These are phyloP conservation scores for Acanthosepion lycidas DNA, from an alignment of 2,888 invertebrate species.

Conservation along the genomic window DNA sequence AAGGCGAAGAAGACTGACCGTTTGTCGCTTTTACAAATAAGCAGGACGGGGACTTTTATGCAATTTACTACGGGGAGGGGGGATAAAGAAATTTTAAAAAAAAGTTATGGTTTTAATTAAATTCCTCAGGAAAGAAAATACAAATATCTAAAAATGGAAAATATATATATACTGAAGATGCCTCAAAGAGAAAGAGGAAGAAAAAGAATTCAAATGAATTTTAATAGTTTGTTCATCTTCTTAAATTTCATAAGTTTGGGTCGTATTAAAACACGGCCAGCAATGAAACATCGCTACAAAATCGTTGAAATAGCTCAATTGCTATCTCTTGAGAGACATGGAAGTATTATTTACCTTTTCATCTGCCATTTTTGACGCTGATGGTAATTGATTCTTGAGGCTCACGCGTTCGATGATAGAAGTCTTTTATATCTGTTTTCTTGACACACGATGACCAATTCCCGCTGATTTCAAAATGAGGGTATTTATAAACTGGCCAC, in stretches of 20 bases:
- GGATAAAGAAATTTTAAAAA: too few species aligned
- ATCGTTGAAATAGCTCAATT: background rate
- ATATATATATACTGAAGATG: too few species aligned
- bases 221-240: background rate
- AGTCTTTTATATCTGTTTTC: background rate
- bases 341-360: slow-evolving; percentile 53
- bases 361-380: slow-evolving; percentile 54
- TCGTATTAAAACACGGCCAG: background rate
- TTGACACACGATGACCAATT: slow-evolving; percentile 37
- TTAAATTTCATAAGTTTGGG: background rate
- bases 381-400: slow-evolving; percentile 49
- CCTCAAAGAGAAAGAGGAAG: too few species aligned
- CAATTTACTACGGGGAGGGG: too few species aligned
- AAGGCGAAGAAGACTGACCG: background rate
- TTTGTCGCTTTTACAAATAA: background rate
- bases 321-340: background rate
- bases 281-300: slow-evolving; percentile 25
- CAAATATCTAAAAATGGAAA: too few species aligned
- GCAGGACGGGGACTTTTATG: too few species aligned
- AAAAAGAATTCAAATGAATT: too few species aligned
- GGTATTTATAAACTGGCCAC: slow-evolving; percentile 45
- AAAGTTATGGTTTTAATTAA: too few species aligned
- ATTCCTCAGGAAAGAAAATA: too few species aligned
- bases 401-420: background rate
- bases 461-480: slow-evolving; percentile 51